These are phyloP conservation scores for Hoplodrina ambigua DNA, from an alignment of 2,888 invertebrate genomes.

Conservation along the genomic window DNA sequence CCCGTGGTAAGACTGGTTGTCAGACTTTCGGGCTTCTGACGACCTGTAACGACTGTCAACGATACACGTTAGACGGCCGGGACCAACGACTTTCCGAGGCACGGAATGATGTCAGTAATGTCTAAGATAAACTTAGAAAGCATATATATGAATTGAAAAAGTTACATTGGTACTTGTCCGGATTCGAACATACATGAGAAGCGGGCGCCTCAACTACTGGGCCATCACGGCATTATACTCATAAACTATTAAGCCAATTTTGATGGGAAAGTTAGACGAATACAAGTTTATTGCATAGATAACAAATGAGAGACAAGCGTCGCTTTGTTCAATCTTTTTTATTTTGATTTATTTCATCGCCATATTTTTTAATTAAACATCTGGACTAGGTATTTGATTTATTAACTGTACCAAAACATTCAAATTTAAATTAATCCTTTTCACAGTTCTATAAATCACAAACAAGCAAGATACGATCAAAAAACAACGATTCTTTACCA, in stretches of 20 bases:
- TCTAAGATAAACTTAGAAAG: too few species aligned
- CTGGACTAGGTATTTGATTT: constrained; percentile 24
- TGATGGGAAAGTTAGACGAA: not conserved
- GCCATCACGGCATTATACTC: not conserved
- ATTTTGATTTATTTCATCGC: not conserved
- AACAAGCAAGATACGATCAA: not conserved
- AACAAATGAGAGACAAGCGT: not conserved
- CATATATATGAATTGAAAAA: too few species aligned
- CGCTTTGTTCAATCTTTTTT: not conserved
- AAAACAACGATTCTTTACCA: constrained; percentile 36
- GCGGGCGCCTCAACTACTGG: too few species aligned
- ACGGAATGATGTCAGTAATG: too few species aligned
- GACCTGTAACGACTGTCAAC: too few species aligned
- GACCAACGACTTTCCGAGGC: too few species aligned
- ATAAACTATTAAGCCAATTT: not conserved
- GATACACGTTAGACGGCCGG: too few species aligned
- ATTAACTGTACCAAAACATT: constrained; percentile 27
- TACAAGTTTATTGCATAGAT: not conserved
- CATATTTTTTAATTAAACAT: constrained; percentile 4
- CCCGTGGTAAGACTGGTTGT: too few species aligned
- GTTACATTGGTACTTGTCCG: too few species aligned
- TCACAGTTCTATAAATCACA: constrained; percentile 49
- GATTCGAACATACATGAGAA: too few species aligned
- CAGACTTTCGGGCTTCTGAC: too few species aligned
- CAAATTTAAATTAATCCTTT: constrained; percentile 42